Percentiles rank a stretch among this genome's conserved stretches.
Evolutionary conservation across 2,888 invertebrate species (phyloP).

Genomic region (Caenorhabditis uteleia): DNA sequence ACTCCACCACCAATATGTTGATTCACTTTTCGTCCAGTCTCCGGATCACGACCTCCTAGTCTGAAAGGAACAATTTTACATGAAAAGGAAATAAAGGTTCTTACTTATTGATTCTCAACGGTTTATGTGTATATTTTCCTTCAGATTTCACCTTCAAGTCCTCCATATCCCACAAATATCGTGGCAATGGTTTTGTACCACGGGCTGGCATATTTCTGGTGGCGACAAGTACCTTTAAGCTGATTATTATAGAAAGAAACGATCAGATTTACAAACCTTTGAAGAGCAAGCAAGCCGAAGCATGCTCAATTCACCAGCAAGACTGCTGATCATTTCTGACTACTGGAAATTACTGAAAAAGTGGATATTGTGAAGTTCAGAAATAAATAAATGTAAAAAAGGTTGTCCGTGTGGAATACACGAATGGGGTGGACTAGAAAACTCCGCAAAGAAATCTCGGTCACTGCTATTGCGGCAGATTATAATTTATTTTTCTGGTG

Average conservation of each 20-base stretch:
- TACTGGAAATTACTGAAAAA: not conserved
- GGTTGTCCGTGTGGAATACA: too few species aligned
- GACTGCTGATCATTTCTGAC: conserved; percentile 22
- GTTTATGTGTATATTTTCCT: conserved; percentile 64
- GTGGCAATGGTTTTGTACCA: conserved; percentile 62
- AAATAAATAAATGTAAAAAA: not conserved
- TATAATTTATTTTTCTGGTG: too few species aligned
- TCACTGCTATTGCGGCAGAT: too few species aligned
- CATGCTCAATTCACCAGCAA: conserved; percentile 30
- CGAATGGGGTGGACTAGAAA: too few species aligned
- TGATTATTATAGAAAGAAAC: not conserved
- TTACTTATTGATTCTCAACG: conserved; percentile 54
- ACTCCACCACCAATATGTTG: conserved; percentile 69
- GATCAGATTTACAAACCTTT: conserved; percentile 9
- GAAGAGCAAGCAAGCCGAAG: conserved; percentile 24
- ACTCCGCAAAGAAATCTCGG: too few species aligned
- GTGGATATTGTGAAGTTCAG: too few species aligned
- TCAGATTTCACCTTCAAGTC: conserved; percentile 59
- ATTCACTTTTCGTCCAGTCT: conserved; percentile 62
- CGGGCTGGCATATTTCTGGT: conserved; percentile 52
- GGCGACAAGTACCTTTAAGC: conserved; percentile 15
- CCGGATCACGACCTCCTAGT: conserved; percentile 66
- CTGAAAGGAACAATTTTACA: conserved; percentile 10
- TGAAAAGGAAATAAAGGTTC: not conserved
- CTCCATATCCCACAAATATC: conserved; percentile 60